A percentile compares a stretch with the other conserved stretches of the same genome.
phyloP scores from a whole-genome alignment of 2,888 invertebrate species.

The Microctonus hyperodae region DNA sequence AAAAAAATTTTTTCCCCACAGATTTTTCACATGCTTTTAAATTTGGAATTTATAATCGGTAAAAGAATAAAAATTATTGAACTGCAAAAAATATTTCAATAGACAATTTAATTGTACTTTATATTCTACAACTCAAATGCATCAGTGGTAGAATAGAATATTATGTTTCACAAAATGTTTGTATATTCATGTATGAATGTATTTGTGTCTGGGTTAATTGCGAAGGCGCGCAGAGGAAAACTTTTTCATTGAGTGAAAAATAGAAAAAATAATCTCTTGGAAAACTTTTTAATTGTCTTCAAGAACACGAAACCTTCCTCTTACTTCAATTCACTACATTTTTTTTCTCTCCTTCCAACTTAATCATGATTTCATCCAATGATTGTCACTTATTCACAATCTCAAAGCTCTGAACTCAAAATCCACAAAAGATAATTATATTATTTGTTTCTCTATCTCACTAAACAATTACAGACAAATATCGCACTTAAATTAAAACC shows the following conservation, averaged over 20 bases:
- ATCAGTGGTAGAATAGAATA: not conserved
- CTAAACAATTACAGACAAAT: no score
- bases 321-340: not conserved
- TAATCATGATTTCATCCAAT: not conserved
- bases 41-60: no score
- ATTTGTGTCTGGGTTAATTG: no score
- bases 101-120: no score
- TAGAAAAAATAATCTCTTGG: not conserved
- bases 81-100: no score
- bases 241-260: slow-evolving; percentile 19
- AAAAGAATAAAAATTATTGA: no score
- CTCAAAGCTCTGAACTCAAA: slow-evolving; percentile 13
- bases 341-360: not conserved
- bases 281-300: slow-evolving; percentile 33
- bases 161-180: not conserved
- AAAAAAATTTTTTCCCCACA: no score
- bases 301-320: not conserved
- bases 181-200: not conserved
- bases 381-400: slow-evolving; percentile 5
- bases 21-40: no score
- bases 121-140: no score
- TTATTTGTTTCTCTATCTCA: not conserved
- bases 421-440: not conserved
- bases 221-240: not conserved
- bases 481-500: no score